Base-by-base conservation (phyloP, 2,113 vertebrate genomes). In the Polypterus senegalus region DNA sequence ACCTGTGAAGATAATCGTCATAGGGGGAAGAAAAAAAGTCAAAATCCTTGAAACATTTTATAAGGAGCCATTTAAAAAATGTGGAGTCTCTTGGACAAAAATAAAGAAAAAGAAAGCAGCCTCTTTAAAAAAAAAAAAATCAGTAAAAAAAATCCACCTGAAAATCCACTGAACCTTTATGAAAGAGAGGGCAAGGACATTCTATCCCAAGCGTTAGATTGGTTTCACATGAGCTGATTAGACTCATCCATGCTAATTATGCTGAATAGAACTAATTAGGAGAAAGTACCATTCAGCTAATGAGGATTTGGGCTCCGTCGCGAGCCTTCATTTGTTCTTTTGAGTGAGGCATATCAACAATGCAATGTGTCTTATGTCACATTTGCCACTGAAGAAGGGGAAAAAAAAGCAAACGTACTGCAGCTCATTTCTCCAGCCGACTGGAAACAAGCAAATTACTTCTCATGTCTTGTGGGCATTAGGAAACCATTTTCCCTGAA, bases 221-320 rank as follows among this genome's bases (percentile, higher is more conserved):
- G 90, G 91, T 90, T 95, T 91, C 88, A 88, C 92, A 91, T 91
- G 88, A 87, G 85, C 88, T 93, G 91, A 96, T 96, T 92, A 94
- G 90, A 84, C 86, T 89, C 87, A 89, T 91, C 85, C 81, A 77
- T 83, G 88, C 85, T 95, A 96, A 97, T 93, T 95, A 92, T 84
- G 83, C 76, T 86, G 89, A 91, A 92, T 90, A 87, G 89, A 93
- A 89, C 90, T 95, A 96, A 97, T 97, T 96, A 95, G 87, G 88
- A 92, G 87, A 86, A 92, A 87, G 87, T 89, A 87, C 82, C 86
- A 88, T 89, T 90, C 86, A 76, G 88, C 87, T 95, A 94, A 94
- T 95, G 89, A 94, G 90, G 88, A 91, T 88, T 78, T 90, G 84
- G 84, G 85, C 79, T 88, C 89, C 83, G 83, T 88, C 86, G 86